phyloP scores from a whole-genome alignment of 1,140 invertebrate genomes.

The Neodiprion virginianus region DNA sequence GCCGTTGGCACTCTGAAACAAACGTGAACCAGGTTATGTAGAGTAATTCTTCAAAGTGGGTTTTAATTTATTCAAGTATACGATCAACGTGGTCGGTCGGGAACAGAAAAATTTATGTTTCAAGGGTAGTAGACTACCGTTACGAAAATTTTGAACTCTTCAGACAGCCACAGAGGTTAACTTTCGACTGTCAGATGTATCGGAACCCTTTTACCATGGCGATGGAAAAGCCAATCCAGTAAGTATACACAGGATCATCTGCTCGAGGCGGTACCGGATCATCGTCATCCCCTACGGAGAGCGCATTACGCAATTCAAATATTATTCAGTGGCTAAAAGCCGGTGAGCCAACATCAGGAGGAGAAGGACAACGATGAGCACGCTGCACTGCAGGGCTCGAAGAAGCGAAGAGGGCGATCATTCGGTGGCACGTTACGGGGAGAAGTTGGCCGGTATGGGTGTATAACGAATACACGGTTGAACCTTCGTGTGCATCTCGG shows the following conservation, averaged over 20 bases:
- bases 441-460: no score
- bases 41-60: no score
- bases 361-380: conserved; percentile 19
- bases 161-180: no score
- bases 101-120: no score
- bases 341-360: conserved; percentile 41
- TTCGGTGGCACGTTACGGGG: conserved; percentile 46
- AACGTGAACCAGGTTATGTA: no score
- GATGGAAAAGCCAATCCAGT: conserved; percentile 40
- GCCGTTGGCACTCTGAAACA: no score
- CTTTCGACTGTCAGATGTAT: not conserved
- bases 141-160: no score
- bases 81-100: no score
- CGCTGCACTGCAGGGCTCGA: conserved; percentile 33
- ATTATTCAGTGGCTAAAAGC: conserved; percentile 64
- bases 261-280: conserved; percentile 31
- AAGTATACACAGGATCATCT: conserved; percentile 52
- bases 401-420: conserved; percentile 21
- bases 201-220: conserved; percentile 5
- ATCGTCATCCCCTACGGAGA: conserved; percentile 37
- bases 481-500: no score
- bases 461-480: no score
- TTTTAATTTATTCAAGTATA: no score
- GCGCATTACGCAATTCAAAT: conserved; percentile 63
- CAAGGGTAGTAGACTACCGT: no score